Evolutionary conservation across 1,140 invertebrate genomes (phyloP), one percentile per base, ranked within the genome.

Genomic region (Luehdorfia chinensis): DNA sequence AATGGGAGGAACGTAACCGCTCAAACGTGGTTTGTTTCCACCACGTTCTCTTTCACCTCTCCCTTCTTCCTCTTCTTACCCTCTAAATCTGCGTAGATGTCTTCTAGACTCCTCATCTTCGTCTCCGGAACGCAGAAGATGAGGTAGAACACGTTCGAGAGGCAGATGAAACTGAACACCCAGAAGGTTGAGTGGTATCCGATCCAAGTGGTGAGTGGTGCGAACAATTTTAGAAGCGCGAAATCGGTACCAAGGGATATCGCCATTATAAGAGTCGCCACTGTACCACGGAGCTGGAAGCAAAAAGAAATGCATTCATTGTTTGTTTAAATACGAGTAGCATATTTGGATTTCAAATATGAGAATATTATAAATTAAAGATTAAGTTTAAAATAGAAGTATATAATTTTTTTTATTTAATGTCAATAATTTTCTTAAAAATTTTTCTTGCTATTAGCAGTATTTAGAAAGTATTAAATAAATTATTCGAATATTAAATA

Each of bases 61-160:
- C 34, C 44, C 15, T 58, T 69, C 34, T 55, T 73, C 36, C 39
- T 65, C 25, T 66, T 75, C 19, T 63, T 81, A 8, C 77, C 77
- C 30, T 79, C 74, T 41, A 85, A 50, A 33, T 85, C 81, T 0
- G 71, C 66, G 43, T 85, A 85, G 27, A 94, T 93, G 59, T 94
- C 92, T 62, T 94, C 92, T 14, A 94, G 72, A n/a, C 79, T 89
- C 50, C 91, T 90, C 44, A 93, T 93, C 64, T 93, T 94, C 0
- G 93, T 94, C 69, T 95, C 93, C 2, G 93, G 93, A 1, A 94
- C 88, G 37, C 91, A 89, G 54, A 90, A 87, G 13, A 90, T 89
- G 1, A 92, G 84, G 50, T 92, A 90, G 7, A 93, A 73, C 0
- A 90, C 87, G 8, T 92, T 91, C 1, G 89, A 37, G 0, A 90